Percentiles rank a stretch among this genome's conserved stretches.
Evolutionary conservation across 2,888 invertebrate species (phyloP).

Genomic region (Rhamnusium bicolor): DNA sequence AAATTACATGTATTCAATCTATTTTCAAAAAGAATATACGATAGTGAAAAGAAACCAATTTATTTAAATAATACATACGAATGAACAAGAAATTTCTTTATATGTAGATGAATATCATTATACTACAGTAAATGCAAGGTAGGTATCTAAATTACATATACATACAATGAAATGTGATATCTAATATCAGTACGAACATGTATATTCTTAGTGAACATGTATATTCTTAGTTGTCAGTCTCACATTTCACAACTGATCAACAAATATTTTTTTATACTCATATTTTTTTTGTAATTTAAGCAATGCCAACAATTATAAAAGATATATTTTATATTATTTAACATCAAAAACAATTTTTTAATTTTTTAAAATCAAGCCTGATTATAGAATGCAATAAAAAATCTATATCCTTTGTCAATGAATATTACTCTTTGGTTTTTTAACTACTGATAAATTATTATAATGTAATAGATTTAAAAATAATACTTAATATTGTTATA

Average conservation of each 20-base stretch:
- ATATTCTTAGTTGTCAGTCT: conserved; percentile 27
- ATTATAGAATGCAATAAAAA: not conserved
- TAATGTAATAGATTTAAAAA: not conserved
- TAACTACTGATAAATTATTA: conserved; percentile 15
- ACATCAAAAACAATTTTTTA: not conserved
- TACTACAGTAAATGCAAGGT: conserved; percentile 26
- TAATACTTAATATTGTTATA: conserved; percentile 7
- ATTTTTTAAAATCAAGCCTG: not conserved
- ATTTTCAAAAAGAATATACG: not conserved
- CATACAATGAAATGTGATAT: conserved; percentile 1
- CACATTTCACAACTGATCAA: conserved; percentile 26
- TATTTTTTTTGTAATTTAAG: not conserved
- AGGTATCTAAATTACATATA: conserved; percentile 19
- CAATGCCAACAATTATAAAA: conserved; percentile 19
- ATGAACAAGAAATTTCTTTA: conserved; percentile 7
- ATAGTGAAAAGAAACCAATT: conserved; percentile 3
- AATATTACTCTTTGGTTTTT: conserved; percentile 4
- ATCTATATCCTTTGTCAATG: not conserved
- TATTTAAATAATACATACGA: conserved; percentile 18
- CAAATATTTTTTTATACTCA: not conserved
- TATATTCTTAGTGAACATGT: conserved; percentile 18
- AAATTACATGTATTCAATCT: too few relatives aligned
- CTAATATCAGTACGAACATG: conserved; percentile 19
- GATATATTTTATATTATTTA: conserved; percentile 6
- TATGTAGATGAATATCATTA: conserved; percentile 6